Conservation (phyloP, 2,888 invertebrate species). For the Dolichopus griseipennis region DNA sequence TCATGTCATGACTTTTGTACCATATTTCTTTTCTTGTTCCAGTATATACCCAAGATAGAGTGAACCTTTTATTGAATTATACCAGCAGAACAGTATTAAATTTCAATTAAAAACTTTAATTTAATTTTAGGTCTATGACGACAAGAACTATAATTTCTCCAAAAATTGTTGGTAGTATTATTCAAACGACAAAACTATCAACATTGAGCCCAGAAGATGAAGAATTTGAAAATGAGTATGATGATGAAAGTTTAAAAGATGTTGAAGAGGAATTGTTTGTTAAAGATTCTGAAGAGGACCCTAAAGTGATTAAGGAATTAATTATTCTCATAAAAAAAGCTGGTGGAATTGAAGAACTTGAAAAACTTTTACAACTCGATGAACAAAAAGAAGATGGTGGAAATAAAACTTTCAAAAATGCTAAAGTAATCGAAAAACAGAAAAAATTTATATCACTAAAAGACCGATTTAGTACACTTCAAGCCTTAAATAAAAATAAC, state of each 20-base stretch:
- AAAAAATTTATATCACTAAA: conserved; percentile 32
- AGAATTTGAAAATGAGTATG: conserved; percentile 47
- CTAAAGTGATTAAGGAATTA: conserved; percentile 66
- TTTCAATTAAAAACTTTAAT: too few species aligned
- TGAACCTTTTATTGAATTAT: too few species aligned
- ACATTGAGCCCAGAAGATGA: conserved; percentile 41
- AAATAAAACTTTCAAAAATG: conserved; percentile 57
- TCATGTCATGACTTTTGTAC: too few species aligned
- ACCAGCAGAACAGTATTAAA: too few species aligned
- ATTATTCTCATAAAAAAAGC: conserved; percentile 78
- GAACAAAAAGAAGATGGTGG: conserved; percentile 46
- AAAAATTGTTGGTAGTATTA: conserved; percentile 39
- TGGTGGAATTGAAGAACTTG: conserved; percentile 78
- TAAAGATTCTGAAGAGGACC: conserved; percentile 41
- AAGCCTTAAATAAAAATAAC: conserved; percentile 17
- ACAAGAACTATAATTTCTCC: conserved; percentile 41
- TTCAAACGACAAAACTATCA: conserved; percentile 43
- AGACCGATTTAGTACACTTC: conserved; percentile 33
- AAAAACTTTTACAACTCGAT: conserved; percentile 60
- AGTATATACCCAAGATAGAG: too few species aligned
- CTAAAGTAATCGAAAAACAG: conserved; percentile 52
- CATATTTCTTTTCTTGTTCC: too few species aligned
- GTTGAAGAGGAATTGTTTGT: neutral
- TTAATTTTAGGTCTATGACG: conserved; percentile 32
- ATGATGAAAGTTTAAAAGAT: conserved; percentile 36